Base-by-base conservation (phyloP, 1,140 invertebrate genomes). In the Batillaria attramentaria region DNA sequence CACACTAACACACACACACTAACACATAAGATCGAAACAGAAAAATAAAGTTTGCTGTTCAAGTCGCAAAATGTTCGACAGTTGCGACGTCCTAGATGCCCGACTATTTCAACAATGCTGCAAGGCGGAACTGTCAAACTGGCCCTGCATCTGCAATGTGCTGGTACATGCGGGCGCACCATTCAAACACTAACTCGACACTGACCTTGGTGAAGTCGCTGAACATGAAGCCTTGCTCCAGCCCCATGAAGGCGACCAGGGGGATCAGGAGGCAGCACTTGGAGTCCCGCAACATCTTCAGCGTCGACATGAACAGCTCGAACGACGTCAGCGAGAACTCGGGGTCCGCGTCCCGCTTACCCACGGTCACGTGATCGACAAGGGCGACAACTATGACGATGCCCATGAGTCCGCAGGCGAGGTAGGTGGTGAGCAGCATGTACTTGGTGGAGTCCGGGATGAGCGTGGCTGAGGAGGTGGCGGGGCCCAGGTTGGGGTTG, bases 191-290 rank as follows among this genome's bases (percentile, higher is more conserved):
- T 33, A 20, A 18, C 8, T 50, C 10, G 20, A 5, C 6, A 78
- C 83, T 76, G 81, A 92, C 91, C 90, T 91, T 90, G 10, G 91
- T 91, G 76, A 91, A 92, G 82, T 91, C 90, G 10, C 90, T 87
- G 78, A 90, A 90, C 80, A 92, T 87, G 78, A 91, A 92, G 18
- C 90, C 91, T 77, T 92, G 91, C 75, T 91, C 86, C 10, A 92
- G 82, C 16, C 91, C 91, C n/a, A 87, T 84, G 80, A 91, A 92
- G 5, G 91, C 42, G 1, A 91, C 89, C 41, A 92, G 84, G 3
- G 91, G 90, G 42, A 91, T 78, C 16, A 91, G 84, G 28, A 91
- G 82, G 35, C 88, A 82, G 57, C 91, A 88, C 72, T 89, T 85
- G 37, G 88, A 85, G 79, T 92, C 91, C 13, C 79, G 82, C 35